A percentile compares a stretch with the other conserved stretches of the same genome.
Evolutionary conservation across 2,888 invertebrate species (phyloP).

Genomic region (Dynastes maya): DNA sequence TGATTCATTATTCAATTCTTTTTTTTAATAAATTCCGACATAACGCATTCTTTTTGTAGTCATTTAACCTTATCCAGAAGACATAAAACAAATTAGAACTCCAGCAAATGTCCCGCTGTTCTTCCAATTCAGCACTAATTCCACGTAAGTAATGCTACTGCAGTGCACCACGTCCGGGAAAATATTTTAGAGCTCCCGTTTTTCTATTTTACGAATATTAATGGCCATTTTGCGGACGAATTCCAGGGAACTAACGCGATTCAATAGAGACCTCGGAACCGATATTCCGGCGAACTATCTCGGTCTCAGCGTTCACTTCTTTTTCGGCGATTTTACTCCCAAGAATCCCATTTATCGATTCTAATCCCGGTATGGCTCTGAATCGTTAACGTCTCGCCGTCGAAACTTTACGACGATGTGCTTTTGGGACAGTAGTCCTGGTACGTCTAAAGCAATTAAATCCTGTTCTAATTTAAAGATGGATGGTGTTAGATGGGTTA

Average conservation of each 20-base stretch:
- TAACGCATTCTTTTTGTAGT: too few species aligned
- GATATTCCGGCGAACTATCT: background rate
- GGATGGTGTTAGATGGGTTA: too few species aligned
- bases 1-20: too few species aligned
- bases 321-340: background rate
- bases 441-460: too few species aligned
- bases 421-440: too few species aligned
- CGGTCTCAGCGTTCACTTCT: background rate
- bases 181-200: background rate
- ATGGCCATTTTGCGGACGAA: background rate
- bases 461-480: too few species aligned
- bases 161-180: background rate
- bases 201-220: slow-evolving; percentile 7
- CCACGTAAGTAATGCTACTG: background rate
- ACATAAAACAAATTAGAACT: background rate
- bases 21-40: too few species aligned
- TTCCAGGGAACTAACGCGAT: background rate
- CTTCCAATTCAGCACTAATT: background rate
- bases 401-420: background rate
- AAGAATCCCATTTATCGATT: background rate
- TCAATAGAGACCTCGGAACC: background rate
- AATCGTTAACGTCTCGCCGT: background rate
- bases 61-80: background rate
- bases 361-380: background rate
- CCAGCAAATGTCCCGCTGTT: background rate